These are phyloP conservation scores for Mormyrops attenuatus DNA, from an alignment of 2,797 vertebrate species.

Conservation along the genomic window DNA sequence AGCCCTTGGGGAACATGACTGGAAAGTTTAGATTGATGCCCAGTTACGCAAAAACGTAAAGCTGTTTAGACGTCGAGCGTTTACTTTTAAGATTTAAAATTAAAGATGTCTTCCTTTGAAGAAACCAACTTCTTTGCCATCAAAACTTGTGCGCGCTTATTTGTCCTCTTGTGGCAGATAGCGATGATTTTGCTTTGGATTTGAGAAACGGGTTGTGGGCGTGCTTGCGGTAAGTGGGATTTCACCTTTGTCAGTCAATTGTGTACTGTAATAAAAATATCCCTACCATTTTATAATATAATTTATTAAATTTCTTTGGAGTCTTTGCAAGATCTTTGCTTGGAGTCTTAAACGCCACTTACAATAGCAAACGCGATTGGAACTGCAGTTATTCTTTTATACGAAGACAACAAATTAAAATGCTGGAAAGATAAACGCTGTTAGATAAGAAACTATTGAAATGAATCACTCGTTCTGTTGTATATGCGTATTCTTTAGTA, in stretches of 20 bases:
- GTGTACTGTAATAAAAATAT: background rate
- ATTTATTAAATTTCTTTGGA: background rate
- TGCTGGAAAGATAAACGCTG: background rate
- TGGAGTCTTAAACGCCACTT: background rate
- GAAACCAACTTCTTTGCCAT: background rate
- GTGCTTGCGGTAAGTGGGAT: constrained; percentile 49
- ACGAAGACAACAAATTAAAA: background rate
- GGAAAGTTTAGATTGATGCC: constrained; percentile 47
- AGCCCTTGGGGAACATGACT: constrained; percentile 34
- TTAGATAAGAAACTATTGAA: background rate
- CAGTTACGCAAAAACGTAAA: constrained; percentile 20
- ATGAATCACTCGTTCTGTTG: background rate
- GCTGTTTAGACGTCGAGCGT: background rate
- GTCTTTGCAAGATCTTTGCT: background rate
- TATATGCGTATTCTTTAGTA: background rate
- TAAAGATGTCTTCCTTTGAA: background rate
- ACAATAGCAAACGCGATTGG: background rate
- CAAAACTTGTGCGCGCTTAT: background rate
- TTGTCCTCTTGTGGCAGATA: background rate
- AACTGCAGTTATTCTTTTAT: background rate
- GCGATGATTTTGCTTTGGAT: background rate
- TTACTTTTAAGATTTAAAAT: background rate
- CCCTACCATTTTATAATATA: background rate
- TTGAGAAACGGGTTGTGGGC: constrained; percentile 31
- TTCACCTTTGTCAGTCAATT: background rate